phyloP scores from a whole-genome alignment of 1,140 invertebrate species.

The Lethocerus indicus region DNA sequence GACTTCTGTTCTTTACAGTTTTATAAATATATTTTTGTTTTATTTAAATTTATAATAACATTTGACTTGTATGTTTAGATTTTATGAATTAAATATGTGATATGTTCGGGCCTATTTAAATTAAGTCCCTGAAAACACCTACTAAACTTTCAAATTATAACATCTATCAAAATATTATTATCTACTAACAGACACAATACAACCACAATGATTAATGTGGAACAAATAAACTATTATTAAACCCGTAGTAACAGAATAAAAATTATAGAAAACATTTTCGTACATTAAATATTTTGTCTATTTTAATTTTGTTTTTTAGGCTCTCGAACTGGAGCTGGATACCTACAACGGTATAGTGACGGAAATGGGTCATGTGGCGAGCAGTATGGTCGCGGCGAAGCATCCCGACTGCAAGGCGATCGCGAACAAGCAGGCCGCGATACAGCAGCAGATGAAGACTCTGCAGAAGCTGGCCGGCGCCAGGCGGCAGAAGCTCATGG shows the following conservation, averaged over 20 bases:
- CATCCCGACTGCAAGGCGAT: conserved; percentile 69
- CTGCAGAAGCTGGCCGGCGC: conserved; percentile 64
- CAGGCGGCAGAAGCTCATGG: conserved; percentile 69
- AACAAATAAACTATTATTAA: background rate
- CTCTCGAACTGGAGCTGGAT: conserved; percentile 80
- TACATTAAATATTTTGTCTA: conserved; percentile 1
- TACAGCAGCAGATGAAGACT: conserved; percentile 61
- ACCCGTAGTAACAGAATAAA: too few relatives aligned
- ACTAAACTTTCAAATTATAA: too few relatives aligned
- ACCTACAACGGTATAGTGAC: conserved; percentile 82
- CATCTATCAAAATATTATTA: too few relatives aligned
- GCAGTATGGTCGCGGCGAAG: conserved; percentile 52
- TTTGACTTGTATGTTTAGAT: too few relatives aligned
- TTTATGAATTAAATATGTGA: too few relatives aligned
- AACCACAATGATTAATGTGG: background rate
- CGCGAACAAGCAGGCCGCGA: conserved; percentile 53
- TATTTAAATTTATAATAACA: too few relatives aligned
- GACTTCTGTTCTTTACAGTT: too few relatives aligned
- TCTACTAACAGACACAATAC: too few relatives aligned
- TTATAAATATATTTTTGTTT: too few relatives aligned
- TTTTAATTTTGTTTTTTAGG: conserved; percentile 28
- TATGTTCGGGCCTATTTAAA: too few relatives aligned
- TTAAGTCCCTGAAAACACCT: too few relatives aligned
- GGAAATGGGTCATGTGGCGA: conserved; percentile 78
- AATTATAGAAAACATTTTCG: background rate